phyloP scores from a whole-genome alignment of 2,888 invertebrate species.

The Hemaris fuciformis region DNA sequence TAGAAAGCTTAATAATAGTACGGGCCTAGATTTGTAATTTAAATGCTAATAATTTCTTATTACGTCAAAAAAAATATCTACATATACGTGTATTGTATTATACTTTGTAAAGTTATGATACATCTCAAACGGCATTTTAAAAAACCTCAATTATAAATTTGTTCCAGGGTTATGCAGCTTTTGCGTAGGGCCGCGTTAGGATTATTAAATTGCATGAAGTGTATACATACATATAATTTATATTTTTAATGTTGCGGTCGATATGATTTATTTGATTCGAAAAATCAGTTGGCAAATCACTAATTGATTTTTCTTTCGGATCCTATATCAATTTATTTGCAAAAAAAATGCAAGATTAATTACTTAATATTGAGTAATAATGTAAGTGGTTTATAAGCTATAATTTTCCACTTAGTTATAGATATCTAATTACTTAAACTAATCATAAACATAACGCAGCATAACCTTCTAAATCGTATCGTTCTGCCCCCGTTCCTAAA shows the following conservation, averaged over 20 bases:
- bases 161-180: neutral
- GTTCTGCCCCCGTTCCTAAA: slow-evolving; percentile 81
- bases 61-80: neutral
- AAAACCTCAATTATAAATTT: neutral
- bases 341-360: neutral
- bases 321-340: neutral
- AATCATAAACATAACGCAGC: slow-evolving; percentile 75
- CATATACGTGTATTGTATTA: neutral
- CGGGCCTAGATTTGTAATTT: neutral
- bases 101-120: neutral
- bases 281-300: neutral
- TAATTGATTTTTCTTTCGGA: neutral
- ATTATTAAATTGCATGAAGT: neutral
- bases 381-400: slow-evolving; percentile 6
- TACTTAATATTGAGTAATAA: neutral
- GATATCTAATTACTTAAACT: slow-evolving; percentile 55
- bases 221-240: neutral
- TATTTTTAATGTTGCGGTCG: neutral
- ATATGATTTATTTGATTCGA: neutral
- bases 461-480: slow-evolving; percentile 77
- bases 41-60: neutral
- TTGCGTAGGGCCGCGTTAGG: neutral
- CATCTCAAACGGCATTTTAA: neutral
- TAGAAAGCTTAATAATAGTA: neutral
- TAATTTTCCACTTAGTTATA: slow-evolving; percentile 53